Evolutionary conservation across 92 coral and sea anemone genomes (phyloP).

Genomic region (Hydrozoanthus gracilis): DNA sequence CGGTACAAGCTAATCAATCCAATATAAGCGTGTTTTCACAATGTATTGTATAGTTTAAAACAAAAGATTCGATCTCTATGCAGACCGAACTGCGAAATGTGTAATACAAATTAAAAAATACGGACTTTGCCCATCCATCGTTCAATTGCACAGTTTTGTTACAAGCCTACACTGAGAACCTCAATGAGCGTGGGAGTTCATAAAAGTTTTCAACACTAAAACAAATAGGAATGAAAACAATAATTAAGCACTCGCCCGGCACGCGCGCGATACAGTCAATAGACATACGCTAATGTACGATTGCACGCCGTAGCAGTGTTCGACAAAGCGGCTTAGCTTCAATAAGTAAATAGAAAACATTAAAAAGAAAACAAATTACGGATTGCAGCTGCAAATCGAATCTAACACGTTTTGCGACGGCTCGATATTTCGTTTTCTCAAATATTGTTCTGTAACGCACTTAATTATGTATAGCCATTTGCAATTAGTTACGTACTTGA

Average conservation of each 20-base stretch:
- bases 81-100: background rate
- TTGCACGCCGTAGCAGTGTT: background rate
- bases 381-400: too few relatives aligned
- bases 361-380: too few relatives aligned
- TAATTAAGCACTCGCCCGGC: slow-evolving; percentile 15
- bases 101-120: background rate
- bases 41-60: background rate
- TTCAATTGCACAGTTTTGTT: background rate
- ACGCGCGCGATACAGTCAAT: slow-evolving; percentile 30
- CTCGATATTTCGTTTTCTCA: too few relatives aligned
- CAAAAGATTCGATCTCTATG: background rate
- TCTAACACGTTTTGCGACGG: background rate
- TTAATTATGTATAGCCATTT: too few relatives aligned
- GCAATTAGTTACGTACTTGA: too few relatives aligned
- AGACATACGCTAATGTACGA: background rate
- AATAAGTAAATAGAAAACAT: background rate
- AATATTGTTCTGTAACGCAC: too few relatives aligned
- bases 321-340: slow-evolving; percentile 5
- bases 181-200: slow-evolving; percentile 21
- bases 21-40: background rate
- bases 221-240: background rate
- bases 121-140: slow-evolving; percentile 1
- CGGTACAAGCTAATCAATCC: too few relatives aligned
- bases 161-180: background rate
- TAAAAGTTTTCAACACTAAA: background rate